These are phyloP conservation scores for Xyrichtys novacula DNA, from an alignment of 2,797 vertebrate species.

Conservation along the genomic window DNA sequence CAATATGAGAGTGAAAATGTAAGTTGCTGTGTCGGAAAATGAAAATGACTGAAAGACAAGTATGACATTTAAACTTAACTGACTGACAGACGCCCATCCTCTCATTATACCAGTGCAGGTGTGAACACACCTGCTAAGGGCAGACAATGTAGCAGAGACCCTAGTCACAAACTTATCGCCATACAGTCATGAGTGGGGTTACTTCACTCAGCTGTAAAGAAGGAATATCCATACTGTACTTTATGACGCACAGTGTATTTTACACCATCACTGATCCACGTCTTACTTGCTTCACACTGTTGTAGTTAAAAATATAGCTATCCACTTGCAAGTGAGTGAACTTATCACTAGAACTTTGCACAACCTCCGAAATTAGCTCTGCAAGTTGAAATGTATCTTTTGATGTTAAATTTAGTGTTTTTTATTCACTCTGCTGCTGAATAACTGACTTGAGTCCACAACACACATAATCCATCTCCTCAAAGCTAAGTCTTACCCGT, in stretches of 20 bases:
- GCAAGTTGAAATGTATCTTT: conserved; percentile 66
- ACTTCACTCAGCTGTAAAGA: conserved; percentile 67
- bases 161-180: conserved; percentile 72
- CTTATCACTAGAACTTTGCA: conserved; percentile 75
- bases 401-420: conserved; percentile 66
- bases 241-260: conserved; percentile 60
- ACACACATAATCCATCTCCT: conserved; percentile 51
- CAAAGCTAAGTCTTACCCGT: conserved; percentile 57
- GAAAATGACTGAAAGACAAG: conserved; percentile 59
- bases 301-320: conserved; percentile 63
- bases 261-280: conserved; percentile 55
- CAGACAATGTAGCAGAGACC: conserved; percentile 87
- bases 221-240: conserved; percentile 67
- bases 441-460: conserved; percentile 56
- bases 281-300: conserved; percentile 69
- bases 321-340: conserved; percentile 67
- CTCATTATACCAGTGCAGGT: conserved; percentile 67
- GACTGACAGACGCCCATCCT: conserved; percentile 64
- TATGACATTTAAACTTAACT: conserved; percentile 57
- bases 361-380: conserved; percentile 71
- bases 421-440: conserved; percentile 69
- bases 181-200: conserved; percentile 62
- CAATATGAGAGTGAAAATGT: conserved; percentile 62
- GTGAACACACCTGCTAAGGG: conserved; percentile 77
- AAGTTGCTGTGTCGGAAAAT: conserved; percentile 68